Evolutionary conservation across 2,888 invertebrate species (phyloP).

Genomic region (Mythimna vitellina): DNA sequence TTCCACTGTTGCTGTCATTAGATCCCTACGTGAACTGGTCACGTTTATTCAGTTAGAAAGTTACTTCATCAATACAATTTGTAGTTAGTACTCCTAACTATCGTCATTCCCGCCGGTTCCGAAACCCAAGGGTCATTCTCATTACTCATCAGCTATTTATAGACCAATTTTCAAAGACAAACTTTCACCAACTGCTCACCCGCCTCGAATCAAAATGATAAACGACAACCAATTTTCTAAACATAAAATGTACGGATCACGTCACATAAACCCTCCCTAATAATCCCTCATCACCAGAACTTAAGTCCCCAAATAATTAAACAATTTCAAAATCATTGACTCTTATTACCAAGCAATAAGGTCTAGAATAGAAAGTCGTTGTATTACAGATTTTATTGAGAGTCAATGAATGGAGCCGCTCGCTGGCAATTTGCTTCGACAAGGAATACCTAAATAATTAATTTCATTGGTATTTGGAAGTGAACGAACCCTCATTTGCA

Average conservation of each 20-base stretch:
- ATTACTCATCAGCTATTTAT: conserved; percentile 14
- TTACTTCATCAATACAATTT: background rate
- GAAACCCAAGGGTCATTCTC: conserved; percentile 11
- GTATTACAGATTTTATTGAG: conserved; percentile 63
- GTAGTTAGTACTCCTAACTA: background rate
- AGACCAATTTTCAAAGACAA: conserved; percentile 10
- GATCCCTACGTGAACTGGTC: too few relatives aligned
- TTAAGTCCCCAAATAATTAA: conserved; percentile 50
- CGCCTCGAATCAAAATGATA: conserved; percentile 39
- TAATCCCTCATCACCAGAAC: conserved; percentile 57
- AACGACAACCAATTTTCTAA: conserved; percentile 38
- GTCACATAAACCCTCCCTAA: conserved; percentile 41
- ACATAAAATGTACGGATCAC: conserved; percentile 46
- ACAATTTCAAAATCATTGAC: conserved; percentile 26
- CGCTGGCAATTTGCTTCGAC: conserved; percentile 67
- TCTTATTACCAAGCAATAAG: conserved; percentile 34
- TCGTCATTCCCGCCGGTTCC: background rate
- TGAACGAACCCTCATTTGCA: conserved; percentile 74
- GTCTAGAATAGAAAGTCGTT: conserved; percentile 37
- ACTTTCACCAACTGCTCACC: conserved; percentile 19
- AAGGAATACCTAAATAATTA: conserved; percentile 75
- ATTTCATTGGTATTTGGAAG: conserved; percentile 69
- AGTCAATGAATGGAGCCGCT: conserved; percentile 64
- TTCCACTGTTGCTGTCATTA: too few relatives aligned
- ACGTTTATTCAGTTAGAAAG: background rate